A percentile compares a stretch with the other conserved stretches of the same genome.
phyloP scores from a whole-genome alignment of 1,140 invertebrate species.

The Pomacea maculata region DNA sequence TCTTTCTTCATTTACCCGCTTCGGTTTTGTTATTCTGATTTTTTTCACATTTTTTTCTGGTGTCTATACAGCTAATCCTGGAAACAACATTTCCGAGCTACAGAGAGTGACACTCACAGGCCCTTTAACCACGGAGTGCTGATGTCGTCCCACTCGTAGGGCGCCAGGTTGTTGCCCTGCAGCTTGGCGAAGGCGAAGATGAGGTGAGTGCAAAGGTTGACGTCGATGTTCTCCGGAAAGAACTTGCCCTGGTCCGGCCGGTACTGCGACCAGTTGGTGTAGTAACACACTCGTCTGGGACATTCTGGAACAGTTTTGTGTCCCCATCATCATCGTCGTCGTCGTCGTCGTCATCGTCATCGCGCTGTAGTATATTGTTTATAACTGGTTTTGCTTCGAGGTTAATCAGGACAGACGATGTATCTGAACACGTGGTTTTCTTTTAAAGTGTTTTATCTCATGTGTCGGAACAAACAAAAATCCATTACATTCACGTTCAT shows the following conservation, averaged over 20 bases:
- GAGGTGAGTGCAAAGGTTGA: constrained; percentile 81
- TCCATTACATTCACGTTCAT: too few relatives aligned
- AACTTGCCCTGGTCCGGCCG: constrained; percentile 63
- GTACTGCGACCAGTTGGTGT: constrained; percentile 58
- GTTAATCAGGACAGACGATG: neutral
- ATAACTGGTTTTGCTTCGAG: neutral
- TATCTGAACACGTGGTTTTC: too few relatives aligned
- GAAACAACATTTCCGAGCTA: too few relatives aligned
- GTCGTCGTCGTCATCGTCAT: neutral
- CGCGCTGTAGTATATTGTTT: neutral
- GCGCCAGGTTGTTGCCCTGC: constrained; percentile 63
- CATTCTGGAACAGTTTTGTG: neutral
- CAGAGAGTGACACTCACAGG: constrained; percentile 24
- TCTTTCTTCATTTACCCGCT: too few relatives aligned
- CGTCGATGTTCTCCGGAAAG: constrained; percentile 75
- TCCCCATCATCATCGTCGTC: neutral
- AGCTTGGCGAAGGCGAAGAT: constrained; percentile 81
- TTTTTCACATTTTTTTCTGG: too few relatives aligned
- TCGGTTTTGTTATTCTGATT: too few relatives aligned
- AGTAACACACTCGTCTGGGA: constrained; percentile 48
- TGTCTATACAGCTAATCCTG: too few relatives aligned
- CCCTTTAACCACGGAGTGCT: constrained; percentile 29
- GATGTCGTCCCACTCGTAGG: constrained; percentile 54
- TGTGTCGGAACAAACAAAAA: too few relatives aligned
- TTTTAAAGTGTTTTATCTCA: too few relatives aligned